Conservation (phyloP, 1,140 invertebrate species). For the Ylistrum balloti region DNA sequence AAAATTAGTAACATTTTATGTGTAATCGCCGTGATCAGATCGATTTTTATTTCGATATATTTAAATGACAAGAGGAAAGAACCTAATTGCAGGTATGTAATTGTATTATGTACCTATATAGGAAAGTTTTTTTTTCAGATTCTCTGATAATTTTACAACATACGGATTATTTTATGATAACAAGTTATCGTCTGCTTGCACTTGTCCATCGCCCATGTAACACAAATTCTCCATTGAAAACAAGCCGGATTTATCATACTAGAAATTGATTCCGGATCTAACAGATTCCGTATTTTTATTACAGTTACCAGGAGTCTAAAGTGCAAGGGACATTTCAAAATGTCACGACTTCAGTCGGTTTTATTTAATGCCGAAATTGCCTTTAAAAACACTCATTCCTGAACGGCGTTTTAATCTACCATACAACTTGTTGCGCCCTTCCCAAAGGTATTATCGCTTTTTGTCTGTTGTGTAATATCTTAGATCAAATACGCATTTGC, state of each 20-base stretch:
- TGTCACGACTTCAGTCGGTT: background rate
- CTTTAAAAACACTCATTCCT: background rate
- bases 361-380: background rate
- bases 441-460: background rate
- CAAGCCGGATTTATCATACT: background rate
- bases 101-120: too few relatives aligned
- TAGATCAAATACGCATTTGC: background rate
- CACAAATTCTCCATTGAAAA: background rate
- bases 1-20: conserved; percentile 26
- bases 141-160: too few relatives aligned
- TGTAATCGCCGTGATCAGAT: background rate
- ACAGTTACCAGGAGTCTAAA: background rate
- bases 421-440: background rate
- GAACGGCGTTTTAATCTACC: background rate
- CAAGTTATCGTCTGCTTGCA: too few relatives aligned
- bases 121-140: too few relatives aligned
- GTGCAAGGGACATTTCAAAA: background rate
- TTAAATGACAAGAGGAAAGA: too few relatives aligned
- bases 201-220: background rate
- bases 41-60: too few relatives aligned
- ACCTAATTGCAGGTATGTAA: too few relatives aligned
- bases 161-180: too few relatives aligned
- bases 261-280: background rate
- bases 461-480: too few relatives aligned
- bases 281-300: background rate